Conservation (phyloP, 2,797 vertebrate species). For the Erpetoichthys calabaricus region DNA sequence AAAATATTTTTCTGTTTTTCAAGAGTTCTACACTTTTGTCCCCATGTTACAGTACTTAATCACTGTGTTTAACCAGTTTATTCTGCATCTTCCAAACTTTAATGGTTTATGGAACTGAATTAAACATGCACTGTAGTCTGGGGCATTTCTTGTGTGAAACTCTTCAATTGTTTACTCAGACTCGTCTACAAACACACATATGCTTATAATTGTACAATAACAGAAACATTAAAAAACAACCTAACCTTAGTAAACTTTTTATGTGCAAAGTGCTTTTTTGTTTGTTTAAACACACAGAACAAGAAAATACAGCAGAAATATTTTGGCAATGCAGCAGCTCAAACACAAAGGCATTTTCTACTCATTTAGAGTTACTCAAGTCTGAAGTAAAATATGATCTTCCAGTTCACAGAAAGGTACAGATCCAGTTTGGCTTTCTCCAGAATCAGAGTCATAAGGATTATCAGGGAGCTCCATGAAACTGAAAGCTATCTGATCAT, state of each 20-base stretch:
- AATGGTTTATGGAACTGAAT: neutral
- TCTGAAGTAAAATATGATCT: slow-evolving; percentile 88
- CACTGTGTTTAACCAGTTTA: too few relatives aligned
- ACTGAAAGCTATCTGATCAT: slow-evolving; percentile 79
- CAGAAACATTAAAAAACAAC: slow-evolving; percentile 34
- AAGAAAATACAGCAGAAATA: slow-evolving; percentile 64
- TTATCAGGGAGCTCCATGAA: slow-evolving; percentile 87
- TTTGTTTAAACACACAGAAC: slow-evolving; percentile 37
- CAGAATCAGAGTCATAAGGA: slow-evolving; percentile 90
- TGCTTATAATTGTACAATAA: too few relatives aligned
- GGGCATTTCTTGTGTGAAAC: too few relatives aligned
- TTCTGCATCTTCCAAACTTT: neutral
- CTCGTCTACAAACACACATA: too few relatives aligned
- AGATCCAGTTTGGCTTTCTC: slow-evolving; percentile 76
- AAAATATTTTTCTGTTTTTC: too few relatives aligned
- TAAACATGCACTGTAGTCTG: too few relatives aligned
- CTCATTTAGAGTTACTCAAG: slow-evolving; percentile 43
- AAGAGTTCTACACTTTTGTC: neutral
- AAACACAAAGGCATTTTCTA: slow-evolving; percentile 33
- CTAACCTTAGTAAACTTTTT: slow-evolving; percentile 70
- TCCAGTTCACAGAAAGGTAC: slow-evolving; percentile 89
- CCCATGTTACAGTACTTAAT: neutral
- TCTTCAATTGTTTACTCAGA: too few relatives aligned
- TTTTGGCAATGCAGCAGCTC: slow-evolving; percentile 62
- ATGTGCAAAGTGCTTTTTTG: slow-evolving; percentile 73